phyloP scores from a whole-genome alignment of 2,888 invertebrate genomes.

The Lasioglossum leucozonium region DNA sequence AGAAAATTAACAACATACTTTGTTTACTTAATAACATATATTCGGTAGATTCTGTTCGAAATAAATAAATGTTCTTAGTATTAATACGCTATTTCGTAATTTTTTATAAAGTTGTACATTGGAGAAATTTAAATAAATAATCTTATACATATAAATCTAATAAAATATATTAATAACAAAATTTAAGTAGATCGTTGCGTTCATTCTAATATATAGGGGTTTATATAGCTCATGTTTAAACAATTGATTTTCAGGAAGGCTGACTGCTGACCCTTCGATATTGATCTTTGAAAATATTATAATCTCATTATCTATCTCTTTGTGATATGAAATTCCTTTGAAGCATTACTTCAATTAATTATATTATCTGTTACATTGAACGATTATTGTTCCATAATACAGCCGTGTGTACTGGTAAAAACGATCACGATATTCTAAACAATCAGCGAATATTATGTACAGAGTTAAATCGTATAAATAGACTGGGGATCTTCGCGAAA shows the following conservation, averaged over 20 bases:
- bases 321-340: neutral
- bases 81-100: too few relatives aligned
- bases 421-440: neutral
- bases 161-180: too few relatives aligned
- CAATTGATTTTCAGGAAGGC: neutral
- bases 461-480: neutral
- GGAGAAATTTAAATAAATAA: too few relatives aligned
- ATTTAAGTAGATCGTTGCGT: too few relatives aligned
- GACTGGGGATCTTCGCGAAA: neutral
- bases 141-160: too few relatives aligned
- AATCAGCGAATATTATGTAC: neutral
- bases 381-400: neutral
- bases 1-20: neutral
- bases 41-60: neutral
- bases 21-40: too few relatives aligned
- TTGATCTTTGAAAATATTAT: neutral
- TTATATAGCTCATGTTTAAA: neutral
- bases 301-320: neutral
- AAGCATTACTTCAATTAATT: slow-evolving; percentile 6
- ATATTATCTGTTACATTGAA: neutral
- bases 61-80: neutral
- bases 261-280: neutral
- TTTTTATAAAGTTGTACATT: too few relatives aligned
- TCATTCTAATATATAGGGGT: neutral
- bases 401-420: neutral